A percentile compares a stretch with the other conserved stretches of the same genome.
Conservation (phyloP, 2,888 invertebrate genomes). For the Drosophila nigritarsus region DNA sequence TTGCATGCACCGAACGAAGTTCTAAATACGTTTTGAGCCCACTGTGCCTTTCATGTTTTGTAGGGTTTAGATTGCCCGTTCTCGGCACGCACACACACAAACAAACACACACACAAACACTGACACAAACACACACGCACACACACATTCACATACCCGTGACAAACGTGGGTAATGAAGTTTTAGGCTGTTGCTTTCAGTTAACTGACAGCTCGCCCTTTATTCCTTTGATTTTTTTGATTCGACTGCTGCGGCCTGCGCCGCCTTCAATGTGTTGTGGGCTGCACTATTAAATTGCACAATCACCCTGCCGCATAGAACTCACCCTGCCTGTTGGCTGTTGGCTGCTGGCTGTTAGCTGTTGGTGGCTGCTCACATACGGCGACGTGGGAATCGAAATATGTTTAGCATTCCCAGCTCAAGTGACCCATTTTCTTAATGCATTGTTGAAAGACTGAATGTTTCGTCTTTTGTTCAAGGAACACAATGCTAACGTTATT, state of each 20-base stretch:
- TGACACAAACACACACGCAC: not conserved
- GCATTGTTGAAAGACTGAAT: constrained; percentile 15
- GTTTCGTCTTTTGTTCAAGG: not conserved
- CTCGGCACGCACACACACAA: constrained; percentile 12
- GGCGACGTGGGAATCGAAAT: constrained; percentile 41
- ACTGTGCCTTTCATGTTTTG: constrained; percentile 34
- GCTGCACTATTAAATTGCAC: constrained; percentile 38
- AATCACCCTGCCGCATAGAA: constrained; percentile 19
- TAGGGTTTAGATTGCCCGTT: constrained; percentile 9
- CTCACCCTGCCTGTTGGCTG: constrained; percentile 11
- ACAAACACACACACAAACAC: constrained; percentile 7
- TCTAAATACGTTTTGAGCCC: constrained; percentile 16
- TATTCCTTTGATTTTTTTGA: constrained; percentile 38
- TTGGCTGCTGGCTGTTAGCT: not conserved
- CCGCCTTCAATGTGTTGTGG: constrained; percentile 34
- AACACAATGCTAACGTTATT: not conserved
- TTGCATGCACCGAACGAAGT: not conserved
- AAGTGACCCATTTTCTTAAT: constrained; percentile 45
- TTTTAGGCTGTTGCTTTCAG: constrained; percentile 73
- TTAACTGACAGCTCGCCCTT: constrained; percentile 53
- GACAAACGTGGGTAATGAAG: constrained; percentile 65
- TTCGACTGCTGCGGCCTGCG: constrained; percentile 31
- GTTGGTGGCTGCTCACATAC: constrained; percentile 1
- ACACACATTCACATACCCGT: constrained; percentile 15
- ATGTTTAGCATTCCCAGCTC: constrained; percentile 25